A percentile compares a stretch with the other conserved stretches of the same genome.
Evolutionary conservation across 2,113 vertebrate genomes (phyloP).

Genomic region (Lonchura striata): DNA sequence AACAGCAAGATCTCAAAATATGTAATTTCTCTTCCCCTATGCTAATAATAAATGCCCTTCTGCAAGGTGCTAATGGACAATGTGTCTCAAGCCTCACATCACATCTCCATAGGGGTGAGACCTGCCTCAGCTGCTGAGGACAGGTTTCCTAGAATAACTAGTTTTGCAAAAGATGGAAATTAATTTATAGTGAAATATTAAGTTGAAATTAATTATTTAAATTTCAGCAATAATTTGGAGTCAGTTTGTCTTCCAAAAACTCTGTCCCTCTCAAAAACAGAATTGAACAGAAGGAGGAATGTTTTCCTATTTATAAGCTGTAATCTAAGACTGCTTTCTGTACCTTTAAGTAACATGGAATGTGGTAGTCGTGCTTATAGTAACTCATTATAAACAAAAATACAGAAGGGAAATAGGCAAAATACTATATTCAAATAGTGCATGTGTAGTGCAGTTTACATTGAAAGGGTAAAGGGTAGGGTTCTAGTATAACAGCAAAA

Average conservation of each 20-base stretch:
- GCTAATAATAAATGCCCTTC: background rate
- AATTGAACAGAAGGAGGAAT: background rate
- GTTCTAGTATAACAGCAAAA: background rate
- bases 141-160: background rate
- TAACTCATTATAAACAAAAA: background rate
- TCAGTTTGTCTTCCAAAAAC: background rate
- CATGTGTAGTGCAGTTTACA: background rate
- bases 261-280: background rate
- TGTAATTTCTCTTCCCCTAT: background rate
- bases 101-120: background rate
- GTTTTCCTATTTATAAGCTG: background rate
- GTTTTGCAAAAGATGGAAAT: background rate
- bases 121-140: background rate
- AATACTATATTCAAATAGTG: background rate
- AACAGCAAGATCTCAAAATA: constrained; percentile 32
- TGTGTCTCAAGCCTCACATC: background rate
- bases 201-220: background rate
- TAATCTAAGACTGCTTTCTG: background rate
- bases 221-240: background rate
- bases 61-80: constrained; percentile 28
- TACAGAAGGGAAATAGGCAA: background rate
- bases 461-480: background rate
- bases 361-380: background rate
- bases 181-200: background rate
- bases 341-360: background rate